Conservation (phyloP, 2,888 invertebrate species). For the Lagria hirta region DNA sequence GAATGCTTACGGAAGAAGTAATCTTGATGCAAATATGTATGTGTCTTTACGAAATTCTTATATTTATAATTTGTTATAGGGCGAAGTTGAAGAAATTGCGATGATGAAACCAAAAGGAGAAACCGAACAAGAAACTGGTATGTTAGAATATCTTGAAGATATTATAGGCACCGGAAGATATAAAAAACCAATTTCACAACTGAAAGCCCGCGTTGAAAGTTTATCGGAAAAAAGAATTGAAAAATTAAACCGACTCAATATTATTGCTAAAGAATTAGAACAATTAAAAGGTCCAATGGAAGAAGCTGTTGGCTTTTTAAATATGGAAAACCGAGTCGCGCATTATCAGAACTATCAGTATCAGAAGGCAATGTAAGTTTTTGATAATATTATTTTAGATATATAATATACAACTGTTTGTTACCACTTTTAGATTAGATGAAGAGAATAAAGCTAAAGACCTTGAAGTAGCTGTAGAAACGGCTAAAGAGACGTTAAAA, state of each 20-base stretch:
- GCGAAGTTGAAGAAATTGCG: conserved; percentile 98
- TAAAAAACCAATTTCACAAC: conserved; percentile 77
- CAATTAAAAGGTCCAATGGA: conserved; percentile 77
- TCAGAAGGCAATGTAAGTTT: conserved; percentile 68
- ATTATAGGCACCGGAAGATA: conserved; percentile 90
- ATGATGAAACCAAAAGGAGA: conserved; percentile 96
- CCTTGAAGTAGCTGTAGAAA: conserved; percentile 59
- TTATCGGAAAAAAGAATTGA: conserved; percentile 73
- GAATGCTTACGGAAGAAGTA: no score
- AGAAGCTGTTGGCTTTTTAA: conserved; percentile 75
- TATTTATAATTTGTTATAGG: conserved; percentile 60
- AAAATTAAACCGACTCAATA: conserved; percentile 80
- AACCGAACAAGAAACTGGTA: conserved; percentile 86
- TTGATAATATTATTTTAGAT: conserved; percentile 13
- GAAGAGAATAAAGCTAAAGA: conserved; percentile 59
- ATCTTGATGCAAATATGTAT: no score
- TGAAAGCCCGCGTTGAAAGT: conserved; percentile 72
- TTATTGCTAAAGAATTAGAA: conserved; percentile 79
- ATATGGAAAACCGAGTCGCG: conserved; percentile 74
- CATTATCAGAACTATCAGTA: conserved; percentile 69
- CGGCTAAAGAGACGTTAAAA: conserved; percentile 53
- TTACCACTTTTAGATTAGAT: conserved; percentile 59
- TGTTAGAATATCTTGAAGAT: conserved; percentile 98
- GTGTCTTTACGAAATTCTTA: no score
- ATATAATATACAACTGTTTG: conserved; percentile 6